Evolutionary conservation across 2,797 vertebrate genomes (phyloP).

Genomic region (Linurgus olivaceus): DNA sequence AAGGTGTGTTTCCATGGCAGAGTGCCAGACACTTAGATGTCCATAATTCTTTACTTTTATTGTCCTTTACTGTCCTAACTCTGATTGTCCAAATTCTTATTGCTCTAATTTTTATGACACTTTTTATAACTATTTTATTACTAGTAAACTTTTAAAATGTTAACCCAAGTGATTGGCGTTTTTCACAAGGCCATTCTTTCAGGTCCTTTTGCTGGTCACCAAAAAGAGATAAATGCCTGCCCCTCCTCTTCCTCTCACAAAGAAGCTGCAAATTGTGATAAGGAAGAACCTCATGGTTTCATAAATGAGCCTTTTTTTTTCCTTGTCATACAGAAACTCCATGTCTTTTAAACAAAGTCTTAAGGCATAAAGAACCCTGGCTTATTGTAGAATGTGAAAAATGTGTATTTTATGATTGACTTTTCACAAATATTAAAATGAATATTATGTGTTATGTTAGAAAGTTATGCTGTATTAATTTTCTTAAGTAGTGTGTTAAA

Average conservation of each 20-base stretch:
- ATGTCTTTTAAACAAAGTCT: background rate
- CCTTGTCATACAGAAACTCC: fast-evolving
- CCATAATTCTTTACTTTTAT: background rate
- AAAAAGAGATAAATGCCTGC: background rate
- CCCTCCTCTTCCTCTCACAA: no score
- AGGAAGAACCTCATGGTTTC: background rate
- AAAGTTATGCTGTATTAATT: no score
- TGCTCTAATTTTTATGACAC: background rate
- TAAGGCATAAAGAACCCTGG: background rate
- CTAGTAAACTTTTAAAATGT: background rate
- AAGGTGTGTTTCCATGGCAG: background rate
- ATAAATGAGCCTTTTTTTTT: background rate
- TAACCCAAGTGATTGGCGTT: background rate
- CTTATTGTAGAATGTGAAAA: background rate
- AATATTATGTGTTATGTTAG: no score
- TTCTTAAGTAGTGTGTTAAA: no score
- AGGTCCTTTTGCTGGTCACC: fast-evolving
- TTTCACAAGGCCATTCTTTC: background rate
- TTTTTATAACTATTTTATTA: background rate
- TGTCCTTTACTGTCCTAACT: background rate
- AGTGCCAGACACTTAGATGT: background rate
- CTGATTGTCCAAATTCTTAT: background rate
- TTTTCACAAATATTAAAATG: no score
- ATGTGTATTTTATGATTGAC: no score
- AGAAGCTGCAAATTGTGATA: background rate